Conservation (phyloP, 2,888 invertebrate genomes). For the Lypha dubia region DNA sequence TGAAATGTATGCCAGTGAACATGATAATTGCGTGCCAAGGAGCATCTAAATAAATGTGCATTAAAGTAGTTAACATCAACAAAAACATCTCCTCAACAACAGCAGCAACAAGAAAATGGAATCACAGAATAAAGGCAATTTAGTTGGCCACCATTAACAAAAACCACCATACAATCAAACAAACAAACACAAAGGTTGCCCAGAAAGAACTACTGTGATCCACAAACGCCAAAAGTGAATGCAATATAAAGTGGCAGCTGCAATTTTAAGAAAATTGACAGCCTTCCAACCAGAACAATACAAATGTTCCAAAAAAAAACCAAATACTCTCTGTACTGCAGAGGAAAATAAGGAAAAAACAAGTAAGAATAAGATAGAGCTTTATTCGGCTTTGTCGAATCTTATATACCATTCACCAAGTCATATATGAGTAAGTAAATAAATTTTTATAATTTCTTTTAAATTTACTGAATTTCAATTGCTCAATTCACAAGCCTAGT, state of each 20-base stretch:
- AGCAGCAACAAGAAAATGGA: slow-evolving; percentile 46
- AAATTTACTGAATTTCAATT: too few species aligned
- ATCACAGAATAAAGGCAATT: slow-evolving; percentile 69
- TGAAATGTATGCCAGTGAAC: slow-evolving; percentile 71
- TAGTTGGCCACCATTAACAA: slow-evolving; percentile 47
- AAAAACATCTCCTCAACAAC: slow-evolving; percentile 59
- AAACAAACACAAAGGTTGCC: slow-evolving; percentile 30
- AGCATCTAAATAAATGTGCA: slow-evolving; percentile 71
- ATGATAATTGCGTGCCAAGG: slow-evolving; percentile 71
- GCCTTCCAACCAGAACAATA: slow-evolving; percentile 68
- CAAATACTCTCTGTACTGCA: slow-evolving; percentile 46
- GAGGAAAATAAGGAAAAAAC: slow-evolving; percentile 49
- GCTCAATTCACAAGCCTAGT: too few species aligned
- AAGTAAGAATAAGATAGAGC: slow-evolving; percentile 28
- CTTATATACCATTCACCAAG: too few species aligned
- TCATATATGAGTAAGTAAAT: too few species aligned
- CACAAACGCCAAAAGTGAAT: slow-evolving; percentile 72
- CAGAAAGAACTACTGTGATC: slow-evolving; percentile 61
- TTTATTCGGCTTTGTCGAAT: too few species aligned
- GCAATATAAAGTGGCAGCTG: slow-evolving; percentile 78
- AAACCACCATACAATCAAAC: not conserved
- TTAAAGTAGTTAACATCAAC: slow-evolving; percentile 71
- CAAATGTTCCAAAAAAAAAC: slow-evolving; percentile 49
- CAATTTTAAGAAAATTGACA: slow-evolving; percentile 75
- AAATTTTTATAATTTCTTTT: too few species aligned